Evolutionary conservation across 2,888 invertebrate genomes (phyloP).

Genomic region (Drosophila acutilabella): DNA sequence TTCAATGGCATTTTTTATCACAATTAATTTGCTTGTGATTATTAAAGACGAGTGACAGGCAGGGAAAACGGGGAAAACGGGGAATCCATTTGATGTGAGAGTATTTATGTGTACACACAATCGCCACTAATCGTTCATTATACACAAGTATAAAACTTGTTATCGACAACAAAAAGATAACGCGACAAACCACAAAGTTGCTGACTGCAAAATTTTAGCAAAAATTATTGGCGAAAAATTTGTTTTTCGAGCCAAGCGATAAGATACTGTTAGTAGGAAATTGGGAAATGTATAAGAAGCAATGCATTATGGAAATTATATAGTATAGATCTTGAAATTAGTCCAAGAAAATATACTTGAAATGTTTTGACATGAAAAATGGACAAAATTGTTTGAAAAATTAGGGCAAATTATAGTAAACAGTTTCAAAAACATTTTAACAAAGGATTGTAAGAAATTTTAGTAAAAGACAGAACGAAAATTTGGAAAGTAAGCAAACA

Average conservation of each 20-base stretch:
- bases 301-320: neutral
- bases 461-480: no score
- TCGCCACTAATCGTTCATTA: neutral
- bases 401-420: no score
- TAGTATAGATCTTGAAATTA: neutral
- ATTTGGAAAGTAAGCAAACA: no score
- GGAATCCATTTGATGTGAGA: slow-evolving; percentile 20
- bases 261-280: slow-evolving; percentile 38
- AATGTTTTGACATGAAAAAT: no score
- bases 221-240: slow-evolving; percentile 29
- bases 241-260: slow-evolving; percentile 17
- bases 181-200: slow-evolving; percentile 29
- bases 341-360: neutral
- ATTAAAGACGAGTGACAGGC: neutral
- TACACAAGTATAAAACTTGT: slow-evolving; percentile 29
- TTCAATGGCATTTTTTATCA: slow-evolving; percentile 43
- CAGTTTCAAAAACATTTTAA: no score
- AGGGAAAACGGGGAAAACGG: neutral
- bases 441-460: no score
- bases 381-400: no score
- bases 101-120: slow-evolving; percentile 28
- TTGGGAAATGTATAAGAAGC: slow-evolving; percentile 27
- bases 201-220: slow-evolving; percentile 21
- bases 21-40: slow-evolving; percentile 39
- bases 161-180: slow-evolving; percentile 46